These are phyloP conservation scores for Eristalinus aeneus DNA, from an alignment of 2,888 invertebrate species.

Conservation along the genomic window DNA sequence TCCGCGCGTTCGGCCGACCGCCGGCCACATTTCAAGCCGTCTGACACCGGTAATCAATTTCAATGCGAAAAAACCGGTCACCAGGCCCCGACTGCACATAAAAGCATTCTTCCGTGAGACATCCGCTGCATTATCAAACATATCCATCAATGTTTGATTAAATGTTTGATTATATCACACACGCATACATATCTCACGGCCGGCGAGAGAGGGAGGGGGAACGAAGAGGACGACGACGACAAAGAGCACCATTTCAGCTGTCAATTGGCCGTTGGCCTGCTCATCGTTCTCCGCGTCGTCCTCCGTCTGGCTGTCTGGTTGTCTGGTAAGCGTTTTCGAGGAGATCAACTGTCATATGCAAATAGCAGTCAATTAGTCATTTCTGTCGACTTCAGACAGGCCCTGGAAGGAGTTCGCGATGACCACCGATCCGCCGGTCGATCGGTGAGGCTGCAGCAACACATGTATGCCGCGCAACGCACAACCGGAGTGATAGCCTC, in stretches of 20 bases:
- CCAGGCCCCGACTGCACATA: not conserved
- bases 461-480: conserved; percentile 15
- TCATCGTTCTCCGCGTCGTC: not conserved
- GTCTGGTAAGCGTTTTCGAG: not conserved
- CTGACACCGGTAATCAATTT: conserved; percentile 27
- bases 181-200: conserved; percentile 14
- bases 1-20: not conserved
- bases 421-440: conserved; percentile 5
- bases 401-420: conserved; percentile 6
- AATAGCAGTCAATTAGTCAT: conserved; percentile 71
- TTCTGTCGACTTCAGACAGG: conserved; percentile 52
- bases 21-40: conserved; percentile 4
- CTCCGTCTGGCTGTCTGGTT: not conserved
- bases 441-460: not conserved
- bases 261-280: conserved; percentile 36
- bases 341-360: conserved; percentile 71
- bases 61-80: not conserved
- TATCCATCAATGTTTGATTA: conserved; percentile 69
- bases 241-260: conserved; percentile 58
- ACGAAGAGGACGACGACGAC: conserved; percentile 21
- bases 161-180: conserved; percentile 64
- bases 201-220: conserved; percentile 17
- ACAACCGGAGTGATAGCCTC: conserved; percentile 61
- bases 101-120: conserved; percentile 15
- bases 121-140: conserved; percentile 55